Evolutionary conservation across 2,113 vertebrate species (phyloP), one percentile per base, ranked within the genome.

Genomic region (Labeo catla): DNA sequence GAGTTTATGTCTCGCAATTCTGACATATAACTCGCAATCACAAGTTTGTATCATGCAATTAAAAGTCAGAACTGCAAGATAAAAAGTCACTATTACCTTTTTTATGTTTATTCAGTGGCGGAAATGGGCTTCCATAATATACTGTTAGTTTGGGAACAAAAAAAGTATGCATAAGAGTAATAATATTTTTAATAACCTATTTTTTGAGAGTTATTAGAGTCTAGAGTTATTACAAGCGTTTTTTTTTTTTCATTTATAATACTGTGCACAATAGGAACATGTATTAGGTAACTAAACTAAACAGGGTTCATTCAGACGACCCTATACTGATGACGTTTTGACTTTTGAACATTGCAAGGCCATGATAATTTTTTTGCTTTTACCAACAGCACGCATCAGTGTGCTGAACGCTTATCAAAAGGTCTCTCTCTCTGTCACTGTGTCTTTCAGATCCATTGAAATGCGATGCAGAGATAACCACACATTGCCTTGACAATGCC

Each of bases 401-500:
- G 36, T 73, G 70, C 9, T 76, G 45, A 76, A 49, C 45, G 43
- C 72, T 74, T 49, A 74, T 74, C 19, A 36, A 16, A 54, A 54
- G 50, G 50, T 39, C 39, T 39, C 39, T 39, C 49, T 54, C 49
- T 54, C 74, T 79, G 76, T 76, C 45, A 34, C 28, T 47, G 23
- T 83, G 65, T 84, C 54, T 66, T 23, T 88, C 59, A 36, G 65
- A 54, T 84, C 50, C 73, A 81, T 85, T 88, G 82, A 88, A 86
- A 84, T 84, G 84, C 66, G 68, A 90, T 91, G 83, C 81, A 81
- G 76, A 88, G 84, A 81, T 66, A 79, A 74, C 19, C 77, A 68
- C 84, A 86, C 82, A 85, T 10, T 81, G 83, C 87, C 76, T 85
- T 85, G 43, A 88, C 84, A 90, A 90, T 80, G 89, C 85, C 80